A percentile compares a stretch with the other conserved stretches of the same genome.
Evolutionary conservation across 1,140 invertebrate species (phyloP).

Genomic region (Bactericera cockerelli): DNA sequence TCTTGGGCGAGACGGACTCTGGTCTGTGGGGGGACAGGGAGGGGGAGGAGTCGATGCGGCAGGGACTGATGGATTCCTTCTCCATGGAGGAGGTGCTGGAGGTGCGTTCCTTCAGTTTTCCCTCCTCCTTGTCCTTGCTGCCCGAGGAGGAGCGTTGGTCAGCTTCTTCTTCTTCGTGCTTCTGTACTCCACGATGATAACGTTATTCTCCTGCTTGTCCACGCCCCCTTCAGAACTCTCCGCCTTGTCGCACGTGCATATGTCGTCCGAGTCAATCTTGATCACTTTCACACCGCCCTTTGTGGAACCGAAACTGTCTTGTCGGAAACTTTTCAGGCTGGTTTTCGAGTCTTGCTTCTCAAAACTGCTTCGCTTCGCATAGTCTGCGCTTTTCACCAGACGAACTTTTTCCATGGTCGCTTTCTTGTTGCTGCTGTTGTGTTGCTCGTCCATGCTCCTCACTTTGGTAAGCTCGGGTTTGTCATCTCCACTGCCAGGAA

Average conservation of each 20-base stretch:
- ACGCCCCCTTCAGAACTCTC: conserved; percentile 21
- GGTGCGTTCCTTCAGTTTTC: conserved; percentile 16
- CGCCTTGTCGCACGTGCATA: conserved; percentile 19
- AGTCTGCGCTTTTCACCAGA: conserved; percentile 21
- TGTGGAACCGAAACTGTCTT: conserved; percentile 2
- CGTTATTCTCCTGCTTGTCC: conserved; percentile 21
- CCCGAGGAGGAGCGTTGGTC: conserved; percentile 23
- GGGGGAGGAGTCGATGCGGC: background rate
- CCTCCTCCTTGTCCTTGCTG: conserved; percentile 21
- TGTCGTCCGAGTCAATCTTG: conserved; percentile 22
- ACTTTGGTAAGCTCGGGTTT: conserved; percentile 1
- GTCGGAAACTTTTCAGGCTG: background rate
- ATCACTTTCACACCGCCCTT: conserved; percentile 20
- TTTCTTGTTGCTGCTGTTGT: conserved; percentile 11
- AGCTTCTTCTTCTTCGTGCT: conserved; percentile 23
- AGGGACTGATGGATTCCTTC: conserved; percentile 1
- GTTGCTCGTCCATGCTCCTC: background rate
- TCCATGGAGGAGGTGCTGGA: background rate
- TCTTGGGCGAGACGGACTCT: background rate
- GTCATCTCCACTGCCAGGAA: background rate
- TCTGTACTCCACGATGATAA: conserved; percentile 26
- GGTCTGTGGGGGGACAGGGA: background rate
- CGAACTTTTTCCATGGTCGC: conserved; percentile 17
- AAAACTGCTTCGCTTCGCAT: conserved; percentile 11
- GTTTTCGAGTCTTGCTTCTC: background rate